Evolutionary conservation across 2,113 vertebrate genomes (phyloP), one percentile per base, ranked within the genome.

Genomic region (Aramus guarauna): DNA sequence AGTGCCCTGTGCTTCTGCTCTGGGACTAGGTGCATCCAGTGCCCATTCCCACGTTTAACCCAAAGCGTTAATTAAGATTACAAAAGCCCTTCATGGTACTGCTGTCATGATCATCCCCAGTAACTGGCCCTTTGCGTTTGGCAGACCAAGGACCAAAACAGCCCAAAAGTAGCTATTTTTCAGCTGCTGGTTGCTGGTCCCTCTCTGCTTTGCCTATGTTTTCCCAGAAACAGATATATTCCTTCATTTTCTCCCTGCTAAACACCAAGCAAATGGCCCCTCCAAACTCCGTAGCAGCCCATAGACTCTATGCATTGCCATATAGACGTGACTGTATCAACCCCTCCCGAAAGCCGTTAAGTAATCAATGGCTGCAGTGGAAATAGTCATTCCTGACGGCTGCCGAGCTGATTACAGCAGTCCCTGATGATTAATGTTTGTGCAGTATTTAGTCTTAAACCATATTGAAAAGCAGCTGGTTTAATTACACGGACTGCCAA

Each of bases 381-480:
- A 88, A 92, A 94, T 45, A 91, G 52, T 92, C 76, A 89, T 87
- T 78, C 76, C n/a, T 72, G 79, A 73, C 0, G 13, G 75, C 36
- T 94, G 79, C 87, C 0, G 2, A 93, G 93, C 78, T 95, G 78
- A 95, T 94, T 97, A 80, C 81, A 91, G 85, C 85, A 88, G 85
- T 92, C 92, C 73, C 91, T 78, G 48, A n/a, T 96, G 94, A 94
- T 96, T 95, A 95, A 85, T 91, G 92, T 94, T 97, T 91, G 76
- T 91, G 91, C 62, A 94, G 76, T 92, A 81, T 91, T 97, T 94
- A 94, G 86, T 91, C 73, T 94, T 94, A 94, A 95, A 84, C 72
- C 89, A 64, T 95, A 89, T 32, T 94, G 97, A 96, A 96, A 95
- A 94, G 73, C 95, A 94, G 85, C 91, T 94, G 92, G n/a, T 93